Conservation (phyloP, 2,113 vertebrate species). For the Drymodes brunneopygia region DNA sequence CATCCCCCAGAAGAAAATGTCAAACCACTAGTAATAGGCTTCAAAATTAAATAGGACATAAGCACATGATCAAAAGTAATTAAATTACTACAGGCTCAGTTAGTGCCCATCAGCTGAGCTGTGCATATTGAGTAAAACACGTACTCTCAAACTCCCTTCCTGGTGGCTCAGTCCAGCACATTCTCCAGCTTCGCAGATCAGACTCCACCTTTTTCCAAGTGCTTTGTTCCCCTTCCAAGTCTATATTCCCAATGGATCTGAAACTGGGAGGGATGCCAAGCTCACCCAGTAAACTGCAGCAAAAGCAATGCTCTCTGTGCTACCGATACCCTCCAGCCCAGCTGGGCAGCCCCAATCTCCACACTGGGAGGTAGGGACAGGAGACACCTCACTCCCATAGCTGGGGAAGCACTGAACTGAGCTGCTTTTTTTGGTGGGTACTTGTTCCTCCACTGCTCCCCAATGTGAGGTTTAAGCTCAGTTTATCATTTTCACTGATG, state of each 20-base stretch:
- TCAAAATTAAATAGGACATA: conserved; percentile 19
- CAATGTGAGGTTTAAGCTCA: background rate
- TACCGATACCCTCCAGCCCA: background rate
- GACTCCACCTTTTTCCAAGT: conserved; percentile 25
- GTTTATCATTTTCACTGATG: background rate
- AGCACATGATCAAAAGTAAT: conserved; percentile 48
- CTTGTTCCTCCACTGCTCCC: background rate
- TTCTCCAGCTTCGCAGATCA: background rate
- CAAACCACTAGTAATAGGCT: background rate
- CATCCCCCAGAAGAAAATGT: background rate
- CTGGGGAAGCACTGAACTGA: background rate
- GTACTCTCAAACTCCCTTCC: background rate
- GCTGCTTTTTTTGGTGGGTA: background rate
- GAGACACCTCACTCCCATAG: background rate
- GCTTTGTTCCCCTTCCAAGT: conserved; percentile 59
- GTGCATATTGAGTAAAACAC: background rate
- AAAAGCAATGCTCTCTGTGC: background rate
- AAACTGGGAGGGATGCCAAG: conserved; percentile 44
- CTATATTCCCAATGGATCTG: conserved; percentile 52
- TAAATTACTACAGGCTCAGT: background rate
- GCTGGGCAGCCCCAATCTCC: background rate
- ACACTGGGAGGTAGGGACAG: background rate
- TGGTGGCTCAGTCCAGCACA: background rate
- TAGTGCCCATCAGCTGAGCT: conserved; percentile 31
- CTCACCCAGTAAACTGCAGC: background rate